Percentiles rank a stretch among this genome's conserved stretches.
These are phyloP conservation scores for Adineta ricciae DNA, from an alignment of 2,888 invertebrate species.

Conservation along the genomic window DNA sequence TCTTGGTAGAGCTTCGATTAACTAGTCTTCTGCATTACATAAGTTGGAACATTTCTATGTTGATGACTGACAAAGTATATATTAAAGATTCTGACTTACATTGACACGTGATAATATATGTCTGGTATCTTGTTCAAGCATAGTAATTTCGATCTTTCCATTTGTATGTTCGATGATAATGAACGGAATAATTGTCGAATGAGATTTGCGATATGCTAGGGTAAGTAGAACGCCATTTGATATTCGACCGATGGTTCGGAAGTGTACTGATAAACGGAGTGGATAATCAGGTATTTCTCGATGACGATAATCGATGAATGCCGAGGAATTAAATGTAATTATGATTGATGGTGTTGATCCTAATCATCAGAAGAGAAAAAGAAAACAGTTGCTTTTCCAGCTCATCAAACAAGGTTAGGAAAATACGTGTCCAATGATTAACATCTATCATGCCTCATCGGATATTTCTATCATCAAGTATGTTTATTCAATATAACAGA, in stretches of 20 bases:
- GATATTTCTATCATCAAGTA: neutral
- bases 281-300: neutral
- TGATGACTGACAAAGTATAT: neutral
- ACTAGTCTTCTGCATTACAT: neutral
- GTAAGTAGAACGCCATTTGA: constrained; percentile 18
- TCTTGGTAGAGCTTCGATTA: neutral
- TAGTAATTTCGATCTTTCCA: neutral
- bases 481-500: neutral
- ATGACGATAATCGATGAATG: constrained; percentile 20
- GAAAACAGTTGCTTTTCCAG: neutral
- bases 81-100: neutral
- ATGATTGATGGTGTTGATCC: constrained; percentile 2
- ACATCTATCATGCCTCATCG: neutral
- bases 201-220: neutral
- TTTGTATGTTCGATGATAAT: neutral
- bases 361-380: neutral
- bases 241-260: constrained; percentile 2
- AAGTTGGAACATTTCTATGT: no score
- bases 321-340: constrained; percentile 4
- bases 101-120: neutral
- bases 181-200: neutral
- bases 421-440: neutral
- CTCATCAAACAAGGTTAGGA: neutral
- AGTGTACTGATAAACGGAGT: neutral
- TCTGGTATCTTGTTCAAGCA: neutral